These are phyloP conservation scores for Dicycla oo DNA, from an alignment of 2,888 invertebrate genomes.

Conservation along the genomic window DNA sequence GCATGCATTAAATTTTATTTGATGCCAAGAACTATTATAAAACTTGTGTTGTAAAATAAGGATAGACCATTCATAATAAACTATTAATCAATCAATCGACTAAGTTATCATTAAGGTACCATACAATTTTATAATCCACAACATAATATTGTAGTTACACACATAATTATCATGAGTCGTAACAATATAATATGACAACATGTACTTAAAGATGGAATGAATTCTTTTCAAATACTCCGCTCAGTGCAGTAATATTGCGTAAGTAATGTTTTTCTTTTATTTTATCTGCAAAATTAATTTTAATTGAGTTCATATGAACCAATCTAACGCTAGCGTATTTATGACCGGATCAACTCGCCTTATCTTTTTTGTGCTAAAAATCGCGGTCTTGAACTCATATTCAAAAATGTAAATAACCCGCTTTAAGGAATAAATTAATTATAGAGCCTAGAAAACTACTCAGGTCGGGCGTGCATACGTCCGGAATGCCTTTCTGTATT, in stretches of 20 bases:
- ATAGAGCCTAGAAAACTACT: not conserved
- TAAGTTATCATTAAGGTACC: not conserved
- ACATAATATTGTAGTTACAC: not conserved
- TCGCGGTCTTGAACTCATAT: no score
- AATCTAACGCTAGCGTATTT: not conserved
- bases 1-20: not conserved
- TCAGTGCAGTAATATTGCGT: not conserved
- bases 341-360: not conserved
- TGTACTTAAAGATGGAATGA: constrained; percentile 41
- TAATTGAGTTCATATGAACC: not conserved
- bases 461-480: not conserved
- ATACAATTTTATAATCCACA: constrained; percentile 1
- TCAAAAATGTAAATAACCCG: not conserved
- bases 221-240: constrained; percentile 17
- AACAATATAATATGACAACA: constrained; percentile 37
- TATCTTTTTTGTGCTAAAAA: not conserved
- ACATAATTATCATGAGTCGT: constrained; percentile 27
- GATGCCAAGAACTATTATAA: not conserved
- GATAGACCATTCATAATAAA: not conserved
- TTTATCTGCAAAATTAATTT: not conserved
- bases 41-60: not conserved
- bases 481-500: not conserved
- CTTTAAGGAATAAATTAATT: not conserved
- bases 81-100: not conserved
- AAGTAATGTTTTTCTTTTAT: not conserved